Evolutionary conservation across 2,797 vertebrate species (phyloP).

Genomic region (Carapus acus): DNA sequence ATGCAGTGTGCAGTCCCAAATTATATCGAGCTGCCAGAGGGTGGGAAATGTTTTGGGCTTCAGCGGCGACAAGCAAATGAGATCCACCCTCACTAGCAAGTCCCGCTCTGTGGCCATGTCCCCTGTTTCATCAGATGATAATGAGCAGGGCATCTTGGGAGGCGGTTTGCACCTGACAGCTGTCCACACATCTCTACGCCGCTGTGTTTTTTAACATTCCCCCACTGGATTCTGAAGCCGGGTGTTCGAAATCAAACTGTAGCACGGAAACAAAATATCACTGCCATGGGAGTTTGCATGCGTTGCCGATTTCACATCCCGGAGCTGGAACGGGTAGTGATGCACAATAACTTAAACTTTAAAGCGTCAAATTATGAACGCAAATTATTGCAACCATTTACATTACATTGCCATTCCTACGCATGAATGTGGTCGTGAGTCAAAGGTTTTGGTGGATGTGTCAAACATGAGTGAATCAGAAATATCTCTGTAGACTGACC

Average conservation of each 20-base stretch:
- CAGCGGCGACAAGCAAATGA: constrained; percentile 55
- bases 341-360: too few relatives aligned
- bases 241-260: constrained; percentile 34
- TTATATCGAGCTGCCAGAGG: constrained; percentile 53
- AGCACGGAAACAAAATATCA: constrained; percentile 38
- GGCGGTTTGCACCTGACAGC: constrained; percentile 65
- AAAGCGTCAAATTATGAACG: too few relatives aligned
- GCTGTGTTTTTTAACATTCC: constrained; percentile 54
- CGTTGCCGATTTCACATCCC: constrained; percentile 7
- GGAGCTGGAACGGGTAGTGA: neutral
- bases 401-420: too few relatives aligned
- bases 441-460: too few relatives aligned
- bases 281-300: constrained; percentile 26
- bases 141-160: constrained; percentile 61
- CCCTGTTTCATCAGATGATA: constrained; percentile 58
- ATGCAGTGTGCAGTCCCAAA: constrained; percentile 42
- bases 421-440: too few relatives aligned
- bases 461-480: too few relatives aligned
- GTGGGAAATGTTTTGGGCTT: constrained; percentile 49
- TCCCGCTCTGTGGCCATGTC: constrained; percentile 46
- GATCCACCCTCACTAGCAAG: constrained; percentile 40
- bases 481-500: too few relatives aligned
- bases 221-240: constrained; percentile 30
- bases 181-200: constrained; percentile 56
- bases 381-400: too few relatives aligned